Evolutionary conservation across 1,140 invertebrate species (phyloP), one percentile per base, ranked within the genome.

Genomic region (Drosophila takahashii): DNA sequence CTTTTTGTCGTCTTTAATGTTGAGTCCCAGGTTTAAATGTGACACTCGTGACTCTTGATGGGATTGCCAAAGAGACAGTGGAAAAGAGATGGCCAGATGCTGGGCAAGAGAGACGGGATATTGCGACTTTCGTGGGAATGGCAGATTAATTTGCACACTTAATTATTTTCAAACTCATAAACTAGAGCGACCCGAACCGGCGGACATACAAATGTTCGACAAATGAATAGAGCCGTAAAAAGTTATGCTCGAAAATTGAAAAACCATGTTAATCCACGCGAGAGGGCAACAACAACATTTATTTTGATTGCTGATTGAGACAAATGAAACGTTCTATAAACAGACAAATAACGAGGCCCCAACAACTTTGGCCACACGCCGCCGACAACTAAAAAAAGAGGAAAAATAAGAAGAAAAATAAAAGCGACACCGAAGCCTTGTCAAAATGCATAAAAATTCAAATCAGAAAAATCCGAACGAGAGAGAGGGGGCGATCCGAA

Each of bases 1-100:
- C 85, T 90, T 90, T 90, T 90, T 90, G 85, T 90, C 85, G 79
- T 90, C 81, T 90, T 90, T 79, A 90, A 90, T 84, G 83, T 89
- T 84, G 80, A 84, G 80, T 71, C 77, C 69, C 73, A 56, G 87
- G 67, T 84, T 71, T 89, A 85, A 89, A 89, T 90, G 77, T 90
- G 85, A 90, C 85, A 90, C 77, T 90, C 66, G 77, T 84, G 85
- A 76, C 64, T 81, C 65, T 75, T 90, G 85, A 90, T 90, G 69
- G 77, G 81, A 85, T 87, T 87, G 78, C 77, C 60, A 34, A 48
- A 44, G 57, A 51, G 29, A 32, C 29, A 32, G 29, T 2, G 29
- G 13, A 15, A 48, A 45, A 45, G 18, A 4, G 36, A 15, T 4
- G 32, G 58, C 26, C 26, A 10, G n/a, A 15, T 10, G 9, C 32